These are phyloP conservation scores for Drosophila glabriapex DNA, from an alignment of 2,888 invertebrate genomes.

Conservation along the genomic window DNA sequence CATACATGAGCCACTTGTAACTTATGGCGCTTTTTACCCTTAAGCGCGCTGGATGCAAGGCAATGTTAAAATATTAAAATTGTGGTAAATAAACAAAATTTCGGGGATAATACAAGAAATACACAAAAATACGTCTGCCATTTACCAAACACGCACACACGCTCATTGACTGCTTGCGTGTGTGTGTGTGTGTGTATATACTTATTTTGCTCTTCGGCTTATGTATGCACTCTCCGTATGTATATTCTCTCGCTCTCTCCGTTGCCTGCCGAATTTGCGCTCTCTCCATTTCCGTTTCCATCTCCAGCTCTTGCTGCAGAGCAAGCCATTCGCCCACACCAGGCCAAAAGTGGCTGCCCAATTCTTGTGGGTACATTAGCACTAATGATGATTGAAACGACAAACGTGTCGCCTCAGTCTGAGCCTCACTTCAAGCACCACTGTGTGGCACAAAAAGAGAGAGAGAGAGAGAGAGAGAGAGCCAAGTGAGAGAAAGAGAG, in stretches of 20 bases:
- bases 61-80: conserved; percentile 70
- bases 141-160: conserved; percentile 24
- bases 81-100: conserved; percentile 77
- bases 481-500: conserved; percentile 1
- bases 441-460: not conserved
- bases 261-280: conserved; percentile 4
- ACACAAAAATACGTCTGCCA: conserved; percentile 35
- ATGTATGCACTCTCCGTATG: conserved; percentile 6
- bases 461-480: conserved; percentile 8
- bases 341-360: conserved; percentile 74
- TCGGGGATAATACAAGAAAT: conserved; percentile 33
- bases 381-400: conserved; percentile 86
- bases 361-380: conserved; percentile 86
- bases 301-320: conserved; percentile 2
- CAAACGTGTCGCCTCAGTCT: conserved; percentile 73
- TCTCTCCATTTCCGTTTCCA: conserved; percentile 4
- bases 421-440: conserved; percentile 21
- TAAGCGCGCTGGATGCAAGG: conserved; percentile 42
- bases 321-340: conserved; percentile 23
- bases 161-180: not conserved
- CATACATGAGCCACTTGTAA: conserved; percentile 49
- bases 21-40: conserved; percentile 62
- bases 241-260: conserved; percentile 26
- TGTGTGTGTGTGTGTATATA: conserved; percentile 21
- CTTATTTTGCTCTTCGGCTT: conserved; percentile 13